Evolutionary conservation across 1,140 invertebrate species (phyloP).

Genomic region (Pogonus chalceus): DNA sequence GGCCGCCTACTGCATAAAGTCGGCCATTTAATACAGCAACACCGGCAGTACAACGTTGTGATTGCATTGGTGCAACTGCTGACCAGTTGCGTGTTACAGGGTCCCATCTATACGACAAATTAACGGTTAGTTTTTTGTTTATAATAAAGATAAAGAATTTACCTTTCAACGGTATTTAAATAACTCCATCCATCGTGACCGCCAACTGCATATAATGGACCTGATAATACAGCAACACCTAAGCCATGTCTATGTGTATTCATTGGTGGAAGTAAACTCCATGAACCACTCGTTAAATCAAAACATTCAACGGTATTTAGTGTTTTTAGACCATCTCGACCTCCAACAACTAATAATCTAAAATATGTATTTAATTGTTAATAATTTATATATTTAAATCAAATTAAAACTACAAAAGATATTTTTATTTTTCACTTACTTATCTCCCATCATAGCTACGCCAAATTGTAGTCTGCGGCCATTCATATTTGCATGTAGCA

Average conservation of each 20-base stretch:
- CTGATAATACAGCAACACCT: conserved; percentile 76
- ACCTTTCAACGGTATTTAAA: conserved; percentile 81
- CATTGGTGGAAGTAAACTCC: conserved; percentile 78
- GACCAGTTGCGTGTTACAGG: conserved; percentile 75
- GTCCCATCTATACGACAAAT: conserved; percentile 57
- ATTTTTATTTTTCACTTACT: conserved; percentile 46
- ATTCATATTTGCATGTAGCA: conserved; percentile 64
- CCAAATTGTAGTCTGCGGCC: conserved; percentile 79
- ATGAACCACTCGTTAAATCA: conserved; percentile 65
- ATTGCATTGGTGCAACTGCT: conserved; percentile 78
- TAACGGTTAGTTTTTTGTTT: neutral
- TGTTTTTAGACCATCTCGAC: conserved; percentile 88
- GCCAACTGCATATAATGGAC: conserved; percentile 87
- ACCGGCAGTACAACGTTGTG: conserved; percentile 77
- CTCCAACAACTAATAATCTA: conserved; percentile 57
- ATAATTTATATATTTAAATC: neutral
- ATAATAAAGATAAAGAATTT: conserved; percentile 8
- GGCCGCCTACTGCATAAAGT: conserved; percentile 86
- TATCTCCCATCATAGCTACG: conserved; percentile 75
- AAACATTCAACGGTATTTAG: conserved; percentile 81
- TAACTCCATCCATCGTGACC: conserved; percentile 95
- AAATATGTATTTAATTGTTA: too few relatives aligned
- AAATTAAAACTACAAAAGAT: neutral
- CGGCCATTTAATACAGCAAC: conserved; percentile 77
- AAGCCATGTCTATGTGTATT: conserved; percentile 84